Evolutionary conservation across 2,888 invertebrate species (phyloP), one percentile per base, ranked within the genome.

Genomic region (Drosophila macrospina): DNA sequence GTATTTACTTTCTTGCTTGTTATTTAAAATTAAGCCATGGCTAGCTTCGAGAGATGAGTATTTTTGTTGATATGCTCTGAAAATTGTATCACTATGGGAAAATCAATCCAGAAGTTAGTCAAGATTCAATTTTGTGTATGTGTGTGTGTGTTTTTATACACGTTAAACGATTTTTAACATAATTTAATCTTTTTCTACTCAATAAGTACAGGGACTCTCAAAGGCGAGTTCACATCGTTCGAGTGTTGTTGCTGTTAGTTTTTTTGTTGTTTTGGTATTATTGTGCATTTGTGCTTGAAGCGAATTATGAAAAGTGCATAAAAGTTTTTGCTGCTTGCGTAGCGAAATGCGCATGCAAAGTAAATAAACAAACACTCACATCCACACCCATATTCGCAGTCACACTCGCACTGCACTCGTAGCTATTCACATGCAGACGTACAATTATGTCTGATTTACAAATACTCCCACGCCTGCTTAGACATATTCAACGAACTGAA

Each of bases 261-360:
- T 39, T 15, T 28, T 11, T 51, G 45, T 56, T 68, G 51, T 47
- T 44, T 36, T 65, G 44, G 48, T 60, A 79, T 74, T 81, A 78
- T 86, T 88, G 78, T 68, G 84, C 88, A 84, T 83, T 86, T 88
- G 71, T 65, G 88, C 88, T 88, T 69, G 86, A 77, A 79, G 84
- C 78, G 79, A 77, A 71, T 75, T 88, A 82, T 78, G 69, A 77
- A 88, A 82, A 72, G 73, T 81, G 75, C 78, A 85, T 85, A 84
- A 74, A 83, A 81, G 69, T 81, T 81, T 56, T 68, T 80, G 48
- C 76, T 64, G 59, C 63, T 78, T 83, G 69, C 77, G 51, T 52
- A 61, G 68, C 74, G 60, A 87, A 87, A 87, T 74, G 70, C 64
- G 69, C 74, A 70, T 63, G 62, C 60, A 74, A 80, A 73, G 83